Evolutionary conservation across 92 coral and sea anemone genomes (phyloP).

Genomic region (Parazoanthus atlanticus): DNA sequence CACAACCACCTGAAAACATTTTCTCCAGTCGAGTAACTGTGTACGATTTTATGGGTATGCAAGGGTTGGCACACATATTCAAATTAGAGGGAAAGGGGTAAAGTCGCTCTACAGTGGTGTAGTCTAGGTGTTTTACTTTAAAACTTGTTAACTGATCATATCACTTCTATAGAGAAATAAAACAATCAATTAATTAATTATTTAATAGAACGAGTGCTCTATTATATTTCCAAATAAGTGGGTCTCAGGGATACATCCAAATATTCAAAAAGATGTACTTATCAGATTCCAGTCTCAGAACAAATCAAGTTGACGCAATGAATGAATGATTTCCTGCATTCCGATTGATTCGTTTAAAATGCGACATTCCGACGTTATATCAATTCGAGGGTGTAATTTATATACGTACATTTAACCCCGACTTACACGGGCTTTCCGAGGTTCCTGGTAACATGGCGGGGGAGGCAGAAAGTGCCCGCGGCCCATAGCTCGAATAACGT

Average conservation of each 20-base stretch:
- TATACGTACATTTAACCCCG: no score
- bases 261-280: not conserved
- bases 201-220: not conserved
- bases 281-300: no score
- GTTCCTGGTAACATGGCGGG: no score
- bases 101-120: constrained; percentile 6
- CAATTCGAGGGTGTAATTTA: no score
- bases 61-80: not conserved
- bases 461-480: no score
- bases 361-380: no score
- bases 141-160: constrained; percentile 18
- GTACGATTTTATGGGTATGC: not conserved
- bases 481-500: no score
- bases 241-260: not conserved
- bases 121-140: constrained; percentile 21
- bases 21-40: not conserved
- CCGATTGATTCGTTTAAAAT: no score
- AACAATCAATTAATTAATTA: not conserved
- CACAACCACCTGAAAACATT: not conserved
- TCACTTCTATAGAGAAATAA: constrained; percentile 21
- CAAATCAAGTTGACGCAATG: no score
- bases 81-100: not conserved
- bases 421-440: no score
- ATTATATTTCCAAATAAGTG: no score
- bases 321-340: no score